Evolutionary conservation across 2,888 invertebrate species (phyloP).

Genomic region (Drepanosiphum platanoidis): DNA sequence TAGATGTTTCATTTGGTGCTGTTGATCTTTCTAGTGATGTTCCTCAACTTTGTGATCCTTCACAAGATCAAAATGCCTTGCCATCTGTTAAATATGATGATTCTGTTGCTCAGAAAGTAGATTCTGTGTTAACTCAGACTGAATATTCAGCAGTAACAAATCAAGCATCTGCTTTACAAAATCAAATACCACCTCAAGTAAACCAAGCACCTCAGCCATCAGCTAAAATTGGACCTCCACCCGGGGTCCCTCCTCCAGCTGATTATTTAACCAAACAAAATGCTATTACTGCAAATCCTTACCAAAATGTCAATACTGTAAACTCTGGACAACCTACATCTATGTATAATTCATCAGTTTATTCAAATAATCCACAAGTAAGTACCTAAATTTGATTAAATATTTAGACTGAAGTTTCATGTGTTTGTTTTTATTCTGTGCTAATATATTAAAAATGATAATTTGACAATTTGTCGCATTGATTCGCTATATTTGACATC

Average conservation of each 20-base stretch:
- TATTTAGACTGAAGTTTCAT: not conserved
- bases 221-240: conserved; percentile 63
- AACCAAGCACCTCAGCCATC: conserved; percentile 64
- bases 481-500: too few species aligned
- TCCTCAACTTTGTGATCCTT: conserved; percentile 46
- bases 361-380: conserved; percentile 60
- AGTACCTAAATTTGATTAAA: not conserved
- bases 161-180: conserved; percentile 55
- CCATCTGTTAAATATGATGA: conserved; percentile 58
- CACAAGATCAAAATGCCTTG: conserved; percentile 43
- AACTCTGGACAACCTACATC: conserved; percentile 56
- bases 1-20: conserved; percentile 86
- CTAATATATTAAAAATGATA: too few species aligned
- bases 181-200: conserved; percentile 67
- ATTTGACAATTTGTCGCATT: too few species aligned
- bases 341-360: conserved; percentile 52
- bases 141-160: conserved; percentile 52
- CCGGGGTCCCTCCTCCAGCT: conserved; percentile 56
- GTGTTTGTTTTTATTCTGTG: not conserved
- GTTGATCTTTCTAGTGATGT: conserved; percentile 64
- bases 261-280: conserved; percentile 56
- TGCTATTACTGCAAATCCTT: conserved; percentile 27
- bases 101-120: conserved; percentile 54
- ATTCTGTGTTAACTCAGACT: conserved; percentile 41
- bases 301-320: conserved; percentile 53